A percentile compares a stretch with the other conserved stretches of the same genome.
Conservation (phyloP, 2,888 invertebrate genomes). For the Oligia strigilis region DNA sequence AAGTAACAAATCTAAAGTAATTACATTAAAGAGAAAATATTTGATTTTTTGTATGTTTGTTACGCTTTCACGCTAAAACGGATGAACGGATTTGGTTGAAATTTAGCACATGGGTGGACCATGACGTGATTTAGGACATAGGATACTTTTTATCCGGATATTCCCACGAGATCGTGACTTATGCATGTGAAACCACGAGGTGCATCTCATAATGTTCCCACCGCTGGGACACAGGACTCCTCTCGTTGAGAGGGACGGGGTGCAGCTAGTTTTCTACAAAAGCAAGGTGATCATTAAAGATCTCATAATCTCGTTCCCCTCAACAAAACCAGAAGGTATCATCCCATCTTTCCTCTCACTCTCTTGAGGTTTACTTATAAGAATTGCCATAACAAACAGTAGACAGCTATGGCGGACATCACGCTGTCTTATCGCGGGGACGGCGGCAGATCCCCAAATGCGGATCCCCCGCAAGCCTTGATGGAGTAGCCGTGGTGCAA, state of each 20-base stretch:
- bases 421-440: slow-evolving; percentile 63
- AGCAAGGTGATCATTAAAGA: background rate
- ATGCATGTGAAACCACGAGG: background rate
- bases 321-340: slow-evolving; percentile 18
- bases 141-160: background rate
- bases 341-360: background rate
- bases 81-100: background rate
- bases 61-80: background rate
- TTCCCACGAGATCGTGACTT: background rate
- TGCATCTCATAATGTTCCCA: no score
- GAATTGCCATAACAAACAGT: slow-evolving; percentile 53
- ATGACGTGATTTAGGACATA: background rate
- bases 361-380: slow-evolving; percentile 36
- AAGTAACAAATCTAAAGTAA: background rate
- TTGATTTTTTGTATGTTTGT: background rate
- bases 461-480: slow-evolving; percentile 63
- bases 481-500: slow-evolving; percentile 50
- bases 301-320: background rate
- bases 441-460: slow-evolving; percentile 58
- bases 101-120: background rate
- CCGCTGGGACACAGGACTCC: no score
- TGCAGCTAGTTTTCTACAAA: background rate
- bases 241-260: no score
- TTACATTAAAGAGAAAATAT: background rate
- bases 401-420: slow-evolving; percentile 51